phyloP scores from a whole-genome alignment of 1,140 invertebrate genomes.

The Steinernema khuongi region DNA sequence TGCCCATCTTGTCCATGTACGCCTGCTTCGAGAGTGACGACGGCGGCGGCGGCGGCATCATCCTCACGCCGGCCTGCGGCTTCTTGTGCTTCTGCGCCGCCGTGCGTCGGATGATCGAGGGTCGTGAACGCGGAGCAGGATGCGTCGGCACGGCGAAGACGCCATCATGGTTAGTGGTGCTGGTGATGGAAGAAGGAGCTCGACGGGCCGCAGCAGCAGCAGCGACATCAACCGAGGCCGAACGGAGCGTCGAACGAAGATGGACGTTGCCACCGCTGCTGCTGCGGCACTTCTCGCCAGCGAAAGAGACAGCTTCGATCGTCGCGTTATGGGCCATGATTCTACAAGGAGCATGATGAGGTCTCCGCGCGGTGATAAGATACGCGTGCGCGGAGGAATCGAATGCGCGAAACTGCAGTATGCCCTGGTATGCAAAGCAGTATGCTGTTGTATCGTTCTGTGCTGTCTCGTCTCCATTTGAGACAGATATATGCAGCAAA shows the following conservation, averaged over 20 bases:
- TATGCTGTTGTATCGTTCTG: no score
- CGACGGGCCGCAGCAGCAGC: background rate
- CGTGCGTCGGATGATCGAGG: background rate
- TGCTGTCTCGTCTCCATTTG: no score
- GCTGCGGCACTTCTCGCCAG: background rate
- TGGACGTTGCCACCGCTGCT: background rate
- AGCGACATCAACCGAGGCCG: background rate
- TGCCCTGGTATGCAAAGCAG: no score
- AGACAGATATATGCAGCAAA: background rate
- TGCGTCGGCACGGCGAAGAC: background rate
- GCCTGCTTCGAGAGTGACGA: background rate
- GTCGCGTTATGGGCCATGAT: background rate
- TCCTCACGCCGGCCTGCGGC: background rate
- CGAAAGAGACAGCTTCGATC: background rate
- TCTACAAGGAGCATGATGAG: background rate
- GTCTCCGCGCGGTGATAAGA: background rate
- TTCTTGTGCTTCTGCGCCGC: constrained; percentile 1
- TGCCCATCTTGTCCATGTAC: background rate
- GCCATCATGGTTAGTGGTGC: background rate
- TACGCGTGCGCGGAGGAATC: background rate
- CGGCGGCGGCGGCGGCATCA: background rate
- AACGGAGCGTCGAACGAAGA: background rate
- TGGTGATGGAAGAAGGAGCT: background rate
- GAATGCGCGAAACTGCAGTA: no score
- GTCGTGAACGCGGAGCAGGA: background rate